Evolutionary conservation across 2,888 invertebrate species (phyloP).

Genomic region (Lasioglossum malachurum): DNA sequence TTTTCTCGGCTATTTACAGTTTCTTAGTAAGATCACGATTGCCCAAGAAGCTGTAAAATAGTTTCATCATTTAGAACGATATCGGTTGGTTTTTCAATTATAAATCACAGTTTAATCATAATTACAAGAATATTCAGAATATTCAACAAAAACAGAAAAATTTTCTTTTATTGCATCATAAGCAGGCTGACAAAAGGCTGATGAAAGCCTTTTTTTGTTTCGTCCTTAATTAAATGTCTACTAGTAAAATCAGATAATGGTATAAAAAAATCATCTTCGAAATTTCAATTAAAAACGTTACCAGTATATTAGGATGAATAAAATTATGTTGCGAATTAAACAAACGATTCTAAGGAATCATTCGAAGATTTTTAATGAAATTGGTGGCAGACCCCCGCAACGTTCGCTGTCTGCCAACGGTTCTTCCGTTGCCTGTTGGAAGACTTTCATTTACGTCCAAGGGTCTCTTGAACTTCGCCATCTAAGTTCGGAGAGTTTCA

Average conservation of each 20-base stretch:
- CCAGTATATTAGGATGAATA: neutral
- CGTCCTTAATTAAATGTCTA: too few species aligned
- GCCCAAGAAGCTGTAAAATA: neutral
- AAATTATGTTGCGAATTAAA: neutral
- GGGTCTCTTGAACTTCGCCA: neutral
- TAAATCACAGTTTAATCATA: neutral
- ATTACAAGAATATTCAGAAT: neutral
- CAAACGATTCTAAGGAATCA: neutral
- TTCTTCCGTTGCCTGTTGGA: neutral
- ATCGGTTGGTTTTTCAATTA: neutral
- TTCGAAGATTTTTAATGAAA: neutral
- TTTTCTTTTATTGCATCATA: too few species aligned
- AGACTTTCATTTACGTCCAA: neutral
- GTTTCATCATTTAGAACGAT: neutral
- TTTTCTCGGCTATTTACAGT: neutral
- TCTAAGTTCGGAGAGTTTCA: conserved; percentile 15
- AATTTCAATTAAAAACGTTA: neutral
- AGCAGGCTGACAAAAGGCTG: neutral
- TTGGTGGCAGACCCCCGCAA: neutral
- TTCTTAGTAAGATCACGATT: neutral
- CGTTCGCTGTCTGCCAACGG: neutral
- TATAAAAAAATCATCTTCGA: neutral
- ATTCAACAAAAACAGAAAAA: too few species aligned
- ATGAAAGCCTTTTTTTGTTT: too few species aligned
- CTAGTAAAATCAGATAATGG: too few species aligned